Evolutionary conservation across 2,888 invertebrate genomes (phyloP), one percentile per base, ranked within the genome.

Genomic region (Epinotia nisella): DNA sequence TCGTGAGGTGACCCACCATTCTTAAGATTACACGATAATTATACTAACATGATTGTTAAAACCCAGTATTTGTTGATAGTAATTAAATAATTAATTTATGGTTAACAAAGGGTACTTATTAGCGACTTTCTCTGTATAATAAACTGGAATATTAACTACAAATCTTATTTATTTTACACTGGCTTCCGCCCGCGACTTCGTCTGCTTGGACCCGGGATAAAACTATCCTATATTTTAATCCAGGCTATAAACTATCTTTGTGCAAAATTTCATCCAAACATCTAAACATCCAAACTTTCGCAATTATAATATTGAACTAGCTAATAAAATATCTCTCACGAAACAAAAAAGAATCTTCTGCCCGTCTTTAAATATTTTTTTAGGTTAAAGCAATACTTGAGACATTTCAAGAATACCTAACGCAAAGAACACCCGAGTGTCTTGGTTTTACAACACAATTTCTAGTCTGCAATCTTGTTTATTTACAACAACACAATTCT

Each of bases 41-140:
- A 39, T 59, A n/a, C 10, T 39, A n/a, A 59, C 60, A 61, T 13
- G 15, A 15, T 41, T 19, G 41, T 45, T 10, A 24, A 49, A 62
- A 21, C 45, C 49, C 49, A 62, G 45, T 41, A 21, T 35, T 29
- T 59, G n/a, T 35, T 35, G n/a, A n/a, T 59, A 17, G n/a, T 17
- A 3, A 35, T 35, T 59, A 59, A 59, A 10, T 29, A 19, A 15
- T 49, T n/a, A n/a, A n/a, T 51, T 49, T 53, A 53, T 45, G 53
- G 60, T 29, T 51, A 39, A 17, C 21, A 55, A 68, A n/a, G 67
- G 67, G 41, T 71, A 55, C 13, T 41, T 61, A 56, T 71, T 72
- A 68, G 72, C 67, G 72, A 72, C 72, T 72, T 72, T 59, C 10
- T 53, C 17, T 53, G 11, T 19, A 29, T 29, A 58, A 58, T 65